Evolutionary conservation across 2,888 invertebrate species (phyloP).

Genomic region (Polydrusus pterygomalis): DNA sequence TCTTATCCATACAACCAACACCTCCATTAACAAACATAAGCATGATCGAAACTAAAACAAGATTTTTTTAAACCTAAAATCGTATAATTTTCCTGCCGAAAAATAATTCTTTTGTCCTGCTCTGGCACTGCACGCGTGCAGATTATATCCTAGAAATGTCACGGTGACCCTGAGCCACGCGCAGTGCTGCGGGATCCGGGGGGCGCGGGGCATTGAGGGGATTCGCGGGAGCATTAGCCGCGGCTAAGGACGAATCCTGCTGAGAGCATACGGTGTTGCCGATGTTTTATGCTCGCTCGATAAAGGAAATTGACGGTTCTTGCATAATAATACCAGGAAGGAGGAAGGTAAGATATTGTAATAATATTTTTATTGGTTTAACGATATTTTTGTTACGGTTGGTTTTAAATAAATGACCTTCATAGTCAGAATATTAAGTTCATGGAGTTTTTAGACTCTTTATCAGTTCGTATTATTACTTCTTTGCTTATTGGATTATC

Average conservation of each 20-base stretch:
- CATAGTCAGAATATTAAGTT: too few species aligned
- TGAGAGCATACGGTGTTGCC: slow-evolving; percentile 56
- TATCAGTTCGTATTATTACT: too few species aligned
- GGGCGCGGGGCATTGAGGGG: slow-evolving; percentile 71
- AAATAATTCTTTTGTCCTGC: slow-evolving; percentile 30
- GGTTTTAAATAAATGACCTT: too few species aligned
- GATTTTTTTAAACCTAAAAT: neutral
- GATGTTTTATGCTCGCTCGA: neutral
- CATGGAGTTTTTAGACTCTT: too few species aligned
- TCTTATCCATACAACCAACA: neutral
- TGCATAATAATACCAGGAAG: too few species aligned
- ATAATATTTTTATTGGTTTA: too few species aligned
- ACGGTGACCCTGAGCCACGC: slow-evolving; percentile 57
- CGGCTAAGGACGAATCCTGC: slow-evolving; percentile 74
- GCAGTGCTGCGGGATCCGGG: slow-evolving; percentile 62
- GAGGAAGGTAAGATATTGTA: neutral
- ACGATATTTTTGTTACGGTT: too few species aligned
- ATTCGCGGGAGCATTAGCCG: slow-evolving; percentile 77
- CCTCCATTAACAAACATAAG: neutral
- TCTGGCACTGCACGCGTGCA: slow-evolving; percentile 54
- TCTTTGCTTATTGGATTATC: too few species aligned
- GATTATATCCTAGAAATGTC: slow-evolving; percentile 56
- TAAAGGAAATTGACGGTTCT: neutral
- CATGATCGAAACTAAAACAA: neutral
- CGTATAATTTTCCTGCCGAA: neutral